A percentile compares a stretch with the other conserved stretches of the same genome.
Evolutionary conservation across 2,113 vertebrate genomes (phyloP).

Genomic region (Dinomys branickii): DNA sequence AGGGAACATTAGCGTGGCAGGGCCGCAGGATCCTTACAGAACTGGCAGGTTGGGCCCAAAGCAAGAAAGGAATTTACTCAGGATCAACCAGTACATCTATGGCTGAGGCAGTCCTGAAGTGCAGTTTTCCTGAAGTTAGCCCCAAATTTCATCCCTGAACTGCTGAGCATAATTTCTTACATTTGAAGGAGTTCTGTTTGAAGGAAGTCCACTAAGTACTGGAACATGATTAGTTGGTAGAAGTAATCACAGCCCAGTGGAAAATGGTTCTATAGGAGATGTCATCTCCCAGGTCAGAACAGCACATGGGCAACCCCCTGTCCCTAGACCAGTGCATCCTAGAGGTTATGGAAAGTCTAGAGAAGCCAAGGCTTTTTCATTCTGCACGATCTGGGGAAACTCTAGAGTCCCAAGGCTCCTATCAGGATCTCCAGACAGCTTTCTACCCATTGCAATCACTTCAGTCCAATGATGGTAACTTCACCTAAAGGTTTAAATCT

Average conservation of each 20-base stretch:
- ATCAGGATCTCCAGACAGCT: accelerated
- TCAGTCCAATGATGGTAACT: neutral
- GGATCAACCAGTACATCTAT: neutral
- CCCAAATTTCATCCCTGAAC: neutral
- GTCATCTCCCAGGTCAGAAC: accelerated
- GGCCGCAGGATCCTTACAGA: neutral
- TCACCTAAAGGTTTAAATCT: neutral
- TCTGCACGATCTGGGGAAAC: neutral
- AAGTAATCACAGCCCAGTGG: too few species aligned
- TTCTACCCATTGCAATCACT: neutral
- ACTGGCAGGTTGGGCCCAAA: neutral
- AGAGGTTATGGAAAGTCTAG: accelerated
- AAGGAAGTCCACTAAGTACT: neutral
- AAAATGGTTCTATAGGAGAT: neutral
- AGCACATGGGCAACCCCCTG: neutral
- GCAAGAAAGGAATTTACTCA: neutral
- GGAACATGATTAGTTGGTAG: neutral
- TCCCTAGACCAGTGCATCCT: neutral
- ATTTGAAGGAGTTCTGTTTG: neutral
- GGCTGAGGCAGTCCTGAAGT: neutral
- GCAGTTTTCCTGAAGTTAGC: neutral
- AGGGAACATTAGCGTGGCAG: neutral
- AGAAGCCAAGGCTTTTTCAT: neutral
- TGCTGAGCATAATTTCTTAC: neutral
- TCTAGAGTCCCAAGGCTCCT: neutral